A percentile compares a stretch with the other conserved stretches of the same genome.
Conservation (phyloP, 92 coral and sea anemone species). For the Muricea muricata region DNA sequence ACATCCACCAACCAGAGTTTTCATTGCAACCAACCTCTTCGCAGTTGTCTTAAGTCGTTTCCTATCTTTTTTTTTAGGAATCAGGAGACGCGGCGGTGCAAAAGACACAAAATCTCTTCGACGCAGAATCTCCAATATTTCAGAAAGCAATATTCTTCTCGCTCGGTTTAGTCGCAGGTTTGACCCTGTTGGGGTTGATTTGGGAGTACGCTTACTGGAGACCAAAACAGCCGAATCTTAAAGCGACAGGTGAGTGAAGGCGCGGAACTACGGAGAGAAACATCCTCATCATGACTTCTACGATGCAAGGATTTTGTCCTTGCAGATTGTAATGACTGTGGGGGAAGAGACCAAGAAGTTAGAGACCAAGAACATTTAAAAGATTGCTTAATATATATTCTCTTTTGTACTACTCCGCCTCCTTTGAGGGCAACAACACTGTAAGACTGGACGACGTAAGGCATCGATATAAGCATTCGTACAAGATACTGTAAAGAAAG, state of each 20-base stretch:
- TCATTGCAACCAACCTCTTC: too few relatives aligned
- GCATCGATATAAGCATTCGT: too few relatives aligned
- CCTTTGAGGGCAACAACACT: too few relatives aligned
- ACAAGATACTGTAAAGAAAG: too few relatives aligned
- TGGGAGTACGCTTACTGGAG: slow-evolving; percentile 99
- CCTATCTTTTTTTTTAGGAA: slow-evolving; percentile 59
- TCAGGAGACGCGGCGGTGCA: slow-evolving; percentile 93
- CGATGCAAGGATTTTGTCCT: too few relatives aligned
- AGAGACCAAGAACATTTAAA: too few relatives aligned
- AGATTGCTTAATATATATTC: too few relatives aligned
- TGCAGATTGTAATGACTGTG: too few relatives aligned
- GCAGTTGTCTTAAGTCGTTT: not conserved
- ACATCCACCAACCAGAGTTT: too few relatives aligned
- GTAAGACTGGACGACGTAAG: too few relatives aligned
- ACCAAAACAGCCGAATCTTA: slow-evolving; percentile 93
- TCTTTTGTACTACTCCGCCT: too few relatives aligned
- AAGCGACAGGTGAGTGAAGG: slow-evolving; percentile 76
- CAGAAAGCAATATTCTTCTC: slow-evolving; percentile 87
- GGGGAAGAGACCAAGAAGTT: too few relatives aligned
- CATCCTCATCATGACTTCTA: not conserved
- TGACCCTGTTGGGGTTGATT: slow-evolving; percentile 92
- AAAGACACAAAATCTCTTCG: slow-evolving; percentile 92
- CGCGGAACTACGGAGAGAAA: not conserved
- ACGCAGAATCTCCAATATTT: slow-evolving; percentile 93
- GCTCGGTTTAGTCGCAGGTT: slow-evolving; percentile 86